Conservation (phyloP, 2,113 vertebrate genomes). For the Erpornis zantholeuca region DNA sequence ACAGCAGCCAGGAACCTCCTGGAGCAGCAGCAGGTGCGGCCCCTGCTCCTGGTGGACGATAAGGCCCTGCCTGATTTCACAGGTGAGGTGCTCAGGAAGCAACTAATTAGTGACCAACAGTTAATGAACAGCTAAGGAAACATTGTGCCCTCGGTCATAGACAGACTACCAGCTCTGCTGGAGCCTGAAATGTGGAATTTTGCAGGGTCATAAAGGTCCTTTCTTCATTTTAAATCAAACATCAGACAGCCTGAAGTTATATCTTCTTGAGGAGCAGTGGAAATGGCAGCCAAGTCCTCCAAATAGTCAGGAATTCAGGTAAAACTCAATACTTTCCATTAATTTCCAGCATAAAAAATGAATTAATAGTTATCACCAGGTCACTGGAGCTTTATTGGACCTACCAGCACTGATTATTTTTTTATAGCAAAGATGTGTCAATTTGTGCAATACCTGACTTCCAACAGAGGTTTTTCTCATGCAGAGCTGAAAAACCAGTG, state of each 20-base stretch:
- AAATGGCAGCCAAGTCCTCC: background rate
- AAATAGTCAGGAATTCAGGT: background rate
- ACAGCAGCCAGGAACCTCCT: conserved; percentile 89
- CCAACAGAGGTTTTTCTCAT: background rate
- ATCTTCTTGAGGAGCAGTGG: background rate
- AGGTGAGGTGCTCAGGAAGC: conserved; percentile 66
- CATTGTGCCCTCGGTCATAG: accelerated
- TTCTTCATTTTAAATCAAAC: background rate
- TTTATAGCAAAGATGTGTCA: background rate
- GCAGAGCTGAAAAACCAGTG: background rate
- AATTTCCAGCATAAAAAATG: background rate
- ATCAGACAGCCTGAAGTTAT: background rate
- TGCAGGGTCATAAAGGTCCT: background rate
- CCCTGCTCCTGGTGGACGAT: conserved; percentile 89
- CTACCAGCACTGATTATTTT: background rate
- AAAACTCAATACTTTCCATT: background rate
- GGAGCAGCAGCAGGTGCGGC: conserved; percentile 82
- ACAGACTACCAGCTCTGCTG: accelerated
- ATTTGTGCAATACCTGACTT: background rate
- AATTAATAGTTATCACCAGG: background rate
- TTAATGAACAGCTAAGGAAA: background rate
- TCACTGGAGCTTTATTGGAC: background rate
- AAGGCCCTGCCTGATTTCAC: conserved; percentile 88
- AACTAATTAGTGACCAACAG: accelerated
- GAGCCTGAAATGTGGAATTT: background rate